A percentile compares a stretch with the other conserved stretches of the same genome.
These are phyloP conservation scores for Hypothenemus hampei DNA, from an alignment of 1,140 invertebrate species.

Conservation along the genomic window DNA sequence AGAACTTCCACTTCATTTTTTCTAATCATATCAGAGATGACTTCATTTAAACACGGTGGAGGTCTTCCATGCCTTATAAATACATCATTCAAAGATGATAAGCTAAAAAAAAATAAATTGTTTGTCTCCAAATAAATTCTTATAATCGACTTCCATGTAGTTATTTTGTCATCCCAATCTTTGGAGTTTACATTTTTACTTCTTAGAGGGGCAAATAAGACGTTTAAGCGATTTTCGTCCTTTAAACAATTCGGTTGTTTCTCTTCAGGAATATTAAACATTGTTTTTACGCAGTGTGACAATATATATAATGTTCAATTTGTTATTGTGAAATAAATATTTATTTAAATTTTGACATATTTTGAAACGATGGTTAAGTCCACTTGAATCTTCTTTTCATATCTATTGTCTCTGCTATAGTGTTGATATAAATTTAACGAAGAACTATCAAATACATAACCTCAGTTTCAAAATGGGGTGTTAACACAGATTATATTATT, in stretches of 20 bases:
- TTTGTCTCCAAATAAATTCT: slow-evolving; percentile 43
- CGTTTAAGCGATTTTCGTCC: slow-evolving; percentile 49
- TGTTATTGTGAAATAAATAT: too few relatives aligned
- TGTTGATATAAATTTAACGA: too few relatives aligned
- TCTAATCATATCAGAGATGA: slow-evolving; percentile 45
- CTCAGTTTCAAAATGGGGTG: too few relatives aligned
- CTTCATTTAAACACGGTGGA: slow-evolving; percentile 44
- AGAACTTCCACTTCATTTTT: slow-evolving; percentile 36
- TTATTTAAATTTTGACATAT: too few relatives aligned
- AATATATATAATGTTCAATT: too few relatives aligned
- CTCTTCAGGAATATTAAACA: slow-evolving; percentile 36
- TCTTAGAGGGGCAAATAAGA: slow-evolving; percentile 48
- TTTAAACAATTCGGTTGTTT: slow-evolving; percentile 46
- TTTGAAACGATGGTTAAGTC: too few relatives aligned
- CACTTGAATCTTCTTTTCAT: too few relatives aligned
- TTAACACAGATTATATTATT: too few relatives aligned
- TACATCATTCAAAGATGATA: slow-evolving; percentile 38
- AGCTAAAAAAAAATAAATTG: slow-evolving; percentile 41
- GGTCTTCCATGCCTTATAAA: slow-evolving; percentile 46
- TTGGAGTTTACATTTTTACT: slow-evolving; percentile 47
- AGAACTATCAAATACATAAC: too few relatives aligned
- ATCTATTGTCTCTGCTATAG: too few relatives aligned
- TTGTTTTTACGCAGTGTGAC: too few relatives aligned
- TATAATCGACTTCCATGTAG: slow-evolving; percentile 49
- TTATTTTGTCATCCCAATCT: slow-evolving; percentile 50